Conservation (phyloP, 23 tunicate genomes). For the Trididemnum miniatum region DNA sequence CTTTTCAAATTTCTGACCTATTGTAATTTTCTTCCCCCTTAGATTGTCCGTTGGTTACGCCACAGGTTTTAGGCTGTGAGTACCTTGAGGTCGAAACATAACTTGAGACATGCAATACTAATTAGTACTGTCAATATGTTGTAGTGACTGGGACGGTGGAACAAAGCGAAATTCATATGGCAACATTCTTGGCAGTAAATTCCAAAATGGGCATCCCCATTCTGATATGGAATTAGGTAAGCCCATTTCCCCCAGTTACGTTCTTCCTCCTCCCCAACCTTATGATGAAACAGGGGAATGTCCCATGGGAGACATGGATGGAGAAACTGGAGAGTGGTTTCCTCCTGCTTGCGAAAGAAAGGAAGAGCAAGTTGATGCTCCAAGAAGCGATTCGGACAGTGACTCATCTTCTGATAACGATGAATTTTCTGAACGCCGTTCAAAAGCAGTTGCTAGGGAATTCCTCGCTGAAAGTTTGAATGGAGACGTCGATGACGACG, state of each 20-base stretch:
- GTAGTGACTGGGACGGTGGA: not conserved
- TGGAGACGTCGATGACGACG: not conserved
- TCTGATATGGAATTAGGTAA: too few relatives aligned
- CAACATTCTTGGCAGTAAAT: too few relatives aligned
- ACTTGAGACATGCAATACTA: too few relatives aligned
- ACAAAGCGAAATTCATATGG: not conserved
- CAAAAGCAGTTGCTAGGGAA: not conserved
- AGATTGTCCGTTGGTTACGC: too few relatives aligned
- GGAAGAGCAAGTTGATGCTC: not conserved
- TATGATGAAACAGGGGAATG: not conserved
- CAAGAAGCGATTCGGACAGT: not conserved
- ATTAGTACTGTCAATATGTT: too few relatives aligned
- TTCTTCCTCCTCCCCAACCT: not conserved
- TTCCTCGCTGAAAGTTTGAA: not conserved
- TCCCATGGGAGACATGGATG: slow-evolving; percentile 37
- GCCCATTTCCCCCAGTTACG: too few relatives aligned
- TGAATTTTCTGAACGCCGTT: not conserved
- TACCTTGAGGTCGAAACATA: too few relatives aligned
- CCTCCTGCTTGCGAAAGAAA: not conserved
- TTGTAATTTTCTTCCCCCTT: too few relatives aligned
- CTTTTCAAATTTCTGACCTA: too few relatives aligned
- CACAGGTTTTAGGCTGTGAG: too few relatives aligned
- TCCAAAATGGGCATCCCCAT: too few relatives aligned
- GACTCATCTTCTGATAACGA: not conserved
- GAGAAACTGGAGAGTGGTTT: slow-evolving; percentile 45